A percentile compares a stretch with the other conserved stretches of the same genome.
These are phyloP conservation scores for Papilio helenus DNA, from an alignment of 1,140 invertebrate species.

Conservation along the genomic window DNA sequence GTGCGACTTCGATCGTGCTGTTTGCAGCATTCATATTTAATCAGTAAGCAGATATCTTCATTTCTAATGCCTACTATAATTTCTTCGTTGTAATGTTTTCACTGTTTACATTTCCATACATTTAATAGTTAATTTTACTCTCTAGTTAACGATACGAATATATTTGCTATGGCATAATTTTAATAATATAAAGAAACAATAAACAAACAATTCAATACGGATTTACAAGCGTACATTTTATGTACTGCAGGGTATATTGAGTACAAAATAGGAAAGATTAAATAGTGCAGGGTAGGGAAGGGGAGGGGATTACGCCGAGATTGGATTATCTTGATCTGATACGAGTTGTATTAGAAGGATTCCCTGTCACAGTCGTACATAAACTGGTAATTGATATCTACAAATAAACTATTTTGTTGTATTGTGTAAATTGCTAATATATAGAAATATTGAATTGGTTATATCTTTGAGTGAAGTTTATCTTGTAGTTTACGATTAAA, in stretches of 20 bases:
- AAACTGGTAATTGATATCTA: not conserved
- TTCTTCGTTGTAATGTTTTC: constrained; percentile 14
- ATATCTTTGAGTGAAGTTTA: not conserved
- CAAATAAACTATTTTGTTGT: not conserved
- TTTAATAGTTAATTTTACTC: not conserved
- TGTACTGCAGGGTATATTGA: not conserved
- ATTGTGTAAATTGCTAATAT: not conserved
- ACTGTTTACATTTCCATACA: constrained; percentile 10
- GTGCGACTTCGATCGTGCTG: not conserved
- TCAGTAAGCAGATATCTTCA: not conserved
- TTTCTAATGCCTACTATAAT: constrained; percentile 8
- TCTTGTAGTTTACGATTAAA: not conserved
- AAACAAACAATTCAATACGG: not conserved
- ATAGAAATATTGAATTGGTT: no score
- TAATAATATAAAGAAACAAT: not conserved
- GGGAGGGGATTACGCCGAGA: constrained; percentile 28
- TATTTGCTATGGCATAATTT: not conserved
- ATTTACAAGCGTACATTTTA: not conserved
- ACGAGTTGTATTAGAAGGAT: constrained; percentile 19
- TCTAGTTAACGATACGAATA: not conserved
- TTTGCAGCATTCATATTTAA: not conserved
- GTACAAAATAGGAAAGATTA: constrained; percentile 17
- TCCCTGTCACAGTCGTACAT: not conserved
- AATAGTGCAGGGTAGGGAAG: not conserved
- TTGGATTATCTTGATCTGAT: constrained; percentile 37